Percentiles rank a stretch among this genome's conserved stretches.
These are phyloP conservation scores for Lophius piscatorius DNA, from an alignment of 2,113 vertebrate genomes.

Conservation along the genomic window DNA sequence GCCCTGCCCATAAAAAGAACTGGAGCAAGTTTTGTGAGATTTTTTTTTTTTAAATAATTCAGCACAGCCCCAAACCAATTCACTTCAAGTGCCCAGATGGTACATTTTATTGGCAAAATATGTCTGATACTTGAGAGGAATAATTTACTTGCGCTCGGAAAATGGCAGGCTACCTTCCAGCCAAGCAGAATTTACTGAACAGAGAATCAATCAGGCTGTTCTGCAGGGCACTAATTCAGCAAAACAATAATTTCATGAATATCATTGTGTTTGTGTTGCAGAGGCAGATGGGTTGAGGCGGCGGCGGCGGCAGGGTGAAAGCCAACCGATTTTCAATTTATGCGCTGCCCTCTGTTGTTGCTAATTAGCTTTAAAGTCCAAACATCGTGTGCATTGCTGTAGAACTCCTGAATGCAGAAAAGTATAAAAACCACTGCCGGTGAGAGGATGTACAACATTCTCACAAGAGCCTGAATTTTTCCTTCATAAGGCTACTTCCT, in stretches of 20 bases:
- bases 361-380: conserved; percentile 18
- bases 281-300: background rate
- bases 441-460: background rate
- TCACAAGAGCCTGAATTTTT: conserved; percentile 1
- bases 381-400: background rate
- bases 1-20: conserved; percentile 41
- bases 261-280: conserved; percentile 33
- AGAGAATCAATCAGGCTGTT: conserved; percentile 30
- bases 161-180: conserved; percentile 52
- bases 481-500: conserved; percentile 13
- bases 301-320: background rate
- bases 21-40: conserved; percentile 62
- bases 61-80: conserved; percentile 70
- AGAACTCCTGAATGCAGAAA: background rate
- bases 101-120: conserved; percentile 75
- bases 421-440: background rate
- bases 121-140: conserved; percentile 67
- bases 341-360: background rate
- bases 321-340: background rate
- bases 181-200: conserved; percentile 39
- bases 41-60: conserved; percentile 76
- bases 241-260: conserved; percentile 62
- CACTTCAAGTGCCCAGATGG: conserved; percentile 73
- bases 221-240: conserved; percentile 37
- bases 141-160: conserved; percentile 57